A percentile compares a stretch with the other conserved stretches of the same genome.
Evolutionary conservation across 2,113 vertebrate species (phyloP).

Genomic region (Romanogobio albipinnatus): DNA sequence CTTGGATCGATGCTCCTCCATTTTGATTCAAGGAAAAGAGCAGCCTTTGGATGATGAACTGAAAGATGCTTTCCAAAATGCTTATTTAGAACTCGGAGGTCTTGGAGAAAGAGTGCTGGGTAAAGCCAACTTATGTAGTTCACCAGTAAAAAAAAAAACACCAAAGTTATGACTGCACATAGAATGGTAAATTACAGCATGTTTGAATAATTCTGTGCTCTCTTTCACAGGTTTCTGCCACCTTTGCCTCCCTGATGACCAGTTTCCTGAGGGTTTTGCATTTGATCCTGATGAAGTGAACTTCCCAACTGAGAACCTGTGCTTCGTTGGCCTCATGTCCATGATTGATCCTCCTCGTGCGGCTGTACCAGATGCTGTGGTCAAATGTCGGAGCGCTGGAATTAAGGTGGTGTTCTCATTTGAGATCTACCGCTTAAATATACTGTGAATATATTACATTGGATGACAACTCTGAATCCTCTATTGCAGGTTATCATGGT

Average conservation of each 20-base stretch:
- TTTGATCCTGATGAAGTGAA: constrained; percentile 87
- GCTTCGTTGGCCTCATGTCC: constrained; percentile 92
- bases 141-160: background rate
- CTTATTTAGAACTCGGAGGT: constrained; percentile 87
- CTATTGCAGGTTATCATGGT: constrained; percentile 89
- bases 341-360: constrained; percentile 91
- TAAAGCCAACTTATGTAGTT: constrained; percentile 53
- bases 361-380: constrained; percentile 87
- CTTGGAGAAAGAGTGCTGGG: constrained; percentile 89
- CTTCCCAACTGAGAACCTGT: constrained; percentile 86
- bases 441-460: background rate
- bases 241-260: constrained; percentile 77
- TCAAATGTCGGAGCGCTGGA: constrained; percentile 91
- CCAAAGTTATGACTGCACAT: background rate
- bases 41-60: constrained; percentile 83
- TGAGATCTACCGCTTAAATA: background rate
- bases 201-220: background rate
- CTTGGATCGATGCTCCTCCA: constrained; percentile 87
- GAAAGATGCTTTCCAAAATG: constrained; percentile 86
- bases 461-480: background rate
- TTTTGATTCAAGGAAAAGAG: constrained; percentile 85
- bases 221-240: constrained; percentile 86
- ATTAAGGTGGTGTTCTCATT: constrained; percentile 80
- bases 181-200: background rate
- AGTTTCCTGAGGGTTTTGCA: constrained; percentile 82